phyloP scores from a whole-genome alignment of 2,888 invertebrate species.

The Chromoteleia sp. region DNA sequence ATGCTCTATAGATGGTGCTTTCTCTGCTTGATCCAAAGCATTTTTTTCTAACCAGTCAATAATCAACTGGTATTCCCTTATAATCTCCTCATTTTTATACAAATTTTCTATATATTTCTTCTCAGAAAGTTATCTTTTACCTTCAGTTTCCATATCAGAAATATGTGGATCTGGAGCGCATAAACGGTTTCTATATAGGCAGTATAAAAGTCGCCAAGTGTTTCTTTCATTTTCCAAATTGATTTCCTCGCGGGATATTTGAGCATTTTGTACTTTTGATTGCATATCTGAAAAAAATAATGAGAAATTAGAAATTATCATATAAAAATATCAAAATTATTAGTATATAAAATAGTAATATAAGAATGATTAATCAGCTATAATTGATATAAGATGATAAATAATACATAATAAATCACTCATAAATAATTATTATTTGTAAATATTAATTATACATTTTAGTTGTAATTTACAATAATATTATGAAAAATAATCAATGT shows the following conservation, averaged over 20 bases:
- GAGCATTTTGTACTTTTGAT: constrained; percentile 79
- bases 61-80: constrained; percentile 91
- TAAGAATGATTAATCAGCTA: no score
- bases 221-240: constrained; percentile 92
- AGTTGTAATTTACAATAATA: no score
- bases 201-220: constrained; percentile 94
- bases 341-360: no score
- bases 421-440: no score
- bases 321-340: no score
- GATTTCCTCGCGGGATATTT: constrained; percentile 79
- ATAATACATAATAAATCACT: no score
- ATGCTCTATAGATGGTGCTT: constrained; percentile 87
- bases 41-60: constrained; percentile 97
- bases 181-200: constrained; percentile 93
- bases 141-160: constrained; percentile 76
- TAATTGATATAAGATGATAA: no score
- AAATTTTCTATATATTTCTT: constrained; percentile 87
- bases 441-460: no score
- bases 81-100: constrained; percentile 86
- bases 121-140: constrained; percentile 85
- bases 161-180: constrained; percentile 79
- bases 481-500: no score
- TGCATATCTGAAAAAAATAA: constrained; percentile 75
- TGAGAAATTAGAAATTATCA: no score
- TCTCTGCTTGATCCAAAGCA: constrained; percentile 87